Evolutionary conservation across 35 echinoderm and acorn worm species (phyloP), one percentile per base, ranked within the genome.

Genomic region (Ophiothrix spiculata): DNA sequence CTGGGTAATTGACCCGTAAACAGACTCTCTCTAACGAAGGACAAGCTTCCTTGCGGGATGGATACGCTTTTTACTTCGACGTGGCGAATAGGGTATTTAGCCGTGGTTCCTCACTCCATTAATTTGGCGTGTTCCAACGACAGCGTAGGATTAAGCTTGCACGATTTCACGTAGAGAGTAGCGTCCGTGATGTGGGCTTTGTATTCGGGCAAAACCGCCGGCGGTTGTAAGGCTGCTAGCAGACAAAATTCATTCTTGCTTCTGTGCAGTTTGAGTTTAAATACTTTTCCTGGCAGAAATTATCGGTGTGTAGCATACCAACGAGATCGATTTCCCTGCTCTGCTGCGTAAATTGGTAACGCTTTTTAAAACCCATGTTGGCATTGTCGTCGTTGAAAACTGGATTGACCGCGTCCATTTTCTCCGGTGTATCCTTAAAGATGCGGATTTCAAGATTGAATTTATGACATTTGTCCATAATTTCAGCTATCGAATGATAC

Each of bases 241-340:
- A 91, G 78, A 79, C 90, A 87, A 56, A 91, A 91, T 38, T 23
- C 64, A 38, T 91, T 49, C 77, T 91, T 91, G 46, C 90, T 86
- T 29, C 84, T 40, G 64, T 85, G 77, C 38, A 91, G 84, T 75
- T 91, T 91, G 35, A 91, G 77, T 91, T 86, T 86, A 37, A 86
- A 41, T 39, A 81, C 78, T 17, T 86, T 83, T 34, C 56, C 83
- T 33, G 39, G 77, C 23, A 91, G 34, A 56, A 86, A 31, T 23
- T 79, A 74, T 3, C 74, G 73, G 38, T 79, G 56, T 75, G 79
- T 38, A 80, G 74, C 81, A 73, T 74, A 37, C 80, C 45, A 8
- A 54, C 45, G 45, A 54, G 8, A 21, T 54, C 21, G 45, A 54
- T 54, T 11, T 8, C 21, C 21, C 21, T 54, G 45, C 8, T 54